Evolutionary conservation across 2,888 invertebrate species (phyloP).

Genomic region (Epistrophe eligans): DNA sequence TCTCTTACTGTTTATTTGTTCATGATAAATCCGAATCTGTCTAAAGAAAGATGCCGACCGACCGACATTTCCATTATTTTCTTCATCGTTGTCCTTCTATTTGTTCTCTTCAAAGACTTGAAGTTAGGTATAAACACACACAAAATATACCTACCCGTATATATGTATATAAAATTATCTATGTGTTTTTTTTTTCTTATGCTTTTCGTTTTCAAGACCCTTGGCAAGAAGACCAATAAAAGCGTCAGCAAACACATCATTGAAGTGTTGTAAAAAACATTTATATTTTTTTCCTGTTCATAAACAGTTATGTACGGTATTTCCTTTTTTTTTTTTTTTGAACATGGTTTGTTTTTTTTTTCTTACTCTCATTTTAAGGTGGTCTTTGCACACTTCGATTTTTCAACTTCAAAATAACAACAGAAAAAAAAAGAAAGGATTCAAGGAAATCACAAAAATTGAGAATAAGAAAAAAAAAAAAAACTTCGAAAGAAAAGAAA

Average conservation of each 20-base stretch:
- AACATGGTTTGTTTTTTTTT: constrained; percentile 13
- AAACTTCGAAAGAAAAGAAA: constrained; percentile 48
- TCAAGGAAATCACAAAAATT: constrained; percentile 54
- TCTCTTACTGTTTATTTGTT: constrained; percentile 11
- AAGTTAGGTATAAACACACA: constrained; percentile 46
- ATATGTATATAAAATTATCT: not conserved
- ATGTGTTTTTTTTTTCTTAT: not conserved
- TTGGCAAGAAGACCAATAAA: constrained; percentile 66
- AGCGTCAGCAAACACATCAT: constrained; percentile 73
- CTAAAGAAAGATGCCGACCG: constrained; percentile 22
- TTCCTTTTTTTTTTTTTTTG: constrained; percentile 3
- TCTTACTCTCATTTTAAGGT: constrained; percentile 28
- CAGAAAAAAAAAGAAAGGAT: constrained; percentile 56
- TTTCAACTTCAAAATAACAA: constrained; percentile 51
- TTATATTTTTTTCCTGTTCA: constrained; percentile 36
- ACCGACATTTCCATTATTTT: constrained; percentile 50
- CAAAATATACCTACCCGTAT: constrained; percentile 20
- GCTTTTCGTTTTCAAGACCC: constrained; percentile 44
- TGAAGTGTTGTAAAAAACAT: constrained; percentile 62
- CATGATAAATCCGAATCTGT: constrained; percentile 20
- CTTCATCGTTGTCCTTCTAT: constrained; percentile 37
- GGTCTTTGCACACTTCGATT: constrained; percentile 59
- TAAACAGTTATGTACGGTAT: constrained; percentile 55
- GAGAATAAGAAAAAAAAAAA: constrained; percentile 32
- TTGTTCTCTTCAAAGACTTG: constrained; percentile 41